Percentiles rank a stretch among this genome's conserved stretches.
phyloP scores from a whole-genome alignment of 2,888 invertebrate species.

The Tenodera sinensis region DNA sequence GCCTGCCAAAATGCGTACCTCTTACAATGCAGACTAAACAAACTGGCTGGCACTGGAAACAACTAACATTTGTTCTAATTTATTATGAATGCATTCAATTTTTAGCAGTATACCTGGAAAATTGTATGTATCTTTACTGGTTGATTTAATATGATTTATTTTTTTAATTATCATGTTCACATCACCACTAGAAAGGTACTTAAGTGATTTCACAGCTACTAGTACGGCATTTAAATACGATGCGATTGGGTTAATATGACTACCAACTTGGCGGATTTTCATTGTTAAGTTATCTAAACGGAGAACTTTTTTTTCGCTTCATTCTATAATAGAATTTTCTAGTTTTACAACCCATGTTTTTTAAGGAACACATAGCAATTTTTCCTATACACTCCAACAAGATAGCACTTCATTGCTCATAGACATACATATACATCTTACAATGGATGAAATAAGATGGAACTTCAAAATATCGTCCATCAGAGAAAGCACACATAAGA shows the following conservation, averaged over 20 bases:
- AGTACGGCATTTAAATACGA: no score
- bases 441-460: constrained; percentile 17
- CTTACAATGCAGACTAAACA: no score
- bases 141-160: no score
- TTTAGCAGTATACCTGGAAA: no score
- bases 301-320: background rate
- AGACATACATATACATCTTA: constrained; percentile 7
- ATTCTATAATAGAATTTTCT: background rate
- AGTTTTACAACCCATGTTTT: constrained; percentile 13
- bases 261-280: background rate
- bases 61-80: no score
- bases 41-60: no score
- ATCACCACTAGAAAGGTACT: no score
- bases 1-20: no score
- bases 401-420: background rate
- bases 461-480: constrained; percentile 20
- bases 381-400: constrained; percentile 14
- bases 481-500: constrained; percentile 26
- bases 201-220: no score
- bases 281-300: background rate
- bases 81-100: no score
- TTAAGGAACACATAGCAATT: constrained; percentile 12
- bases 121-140: no score
- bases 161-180: no score
- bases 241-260: background rate